Percentiles rank a stretch among this genome's conserved stretches.
Conservation (phyloP, 2,888 invertebrate species). For the Panopea generosa region DNA sequence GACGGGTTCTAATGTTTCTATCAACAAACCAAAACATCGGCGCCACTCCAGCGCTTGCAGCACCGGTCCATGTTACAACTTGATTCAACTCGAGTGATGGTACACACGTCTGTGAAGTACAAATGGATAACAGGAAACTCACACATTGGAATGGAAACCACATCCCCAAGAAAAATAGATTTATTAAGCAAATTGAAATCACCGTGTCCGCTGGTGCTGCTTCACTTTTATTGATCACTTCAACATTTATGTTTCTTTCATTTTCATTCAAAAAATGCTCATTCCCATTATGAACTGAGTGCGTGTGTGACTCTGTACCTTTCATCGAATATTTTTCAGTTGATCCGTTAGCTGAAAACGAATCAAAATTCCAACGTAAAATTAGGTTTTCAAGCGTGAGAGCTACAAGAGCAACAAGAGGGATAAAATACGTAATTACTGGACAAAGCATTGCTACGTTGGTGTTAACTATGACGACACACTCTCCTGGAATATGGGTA, state of each 20-base stretch:
- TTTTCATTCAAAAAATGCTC: too few species aligned
- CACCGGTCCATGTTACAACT: conserved; percentile 48
- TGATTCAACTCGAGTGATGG: conserved; percentile 48
- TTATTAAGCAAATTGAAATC: conserved; percentile 33
- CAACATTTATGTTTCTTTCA: too few species aligned
- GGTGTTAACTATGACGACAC: conserved; percentile 34
- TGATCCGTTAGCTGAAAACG: too few species aligned
- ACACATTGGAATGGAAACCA: conserved; percentile 61
- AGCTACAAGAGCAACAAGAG: conserved; percentile 30
- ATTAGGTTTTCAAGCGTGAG: conserved; percentile 39
- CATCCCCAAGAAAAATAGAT: conserved; percentile 32
- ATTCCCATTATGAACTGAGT: too few species aligned
- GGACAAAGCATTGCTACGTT: conserved; percentile 42
- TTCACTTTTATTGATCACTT: neutral
- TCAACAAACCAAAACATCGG: conserved; percentile 53
- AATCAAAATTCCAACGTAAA: conserved; percentile 1
- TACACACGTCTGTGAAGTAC: conserved; percentile 32
- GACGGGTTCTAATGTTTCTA: conserved; percentile 1
- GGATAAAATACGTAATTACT: conserved; percentile 49
- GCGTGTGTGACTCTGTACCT: too few species aligned
- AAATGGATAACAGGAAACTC: conserved; percentile 39
- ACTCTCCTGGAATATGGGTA: conserved; percentile 35
- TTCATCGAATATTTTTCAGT: too few species aligned
- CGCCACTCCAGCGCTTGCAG: conserved; percentile 42
- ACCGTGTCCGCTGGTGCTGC: conserved; percentile 4